Conservation (phyloP, 2,888 invertebrate genomes). For the Dione juno region DNA sequence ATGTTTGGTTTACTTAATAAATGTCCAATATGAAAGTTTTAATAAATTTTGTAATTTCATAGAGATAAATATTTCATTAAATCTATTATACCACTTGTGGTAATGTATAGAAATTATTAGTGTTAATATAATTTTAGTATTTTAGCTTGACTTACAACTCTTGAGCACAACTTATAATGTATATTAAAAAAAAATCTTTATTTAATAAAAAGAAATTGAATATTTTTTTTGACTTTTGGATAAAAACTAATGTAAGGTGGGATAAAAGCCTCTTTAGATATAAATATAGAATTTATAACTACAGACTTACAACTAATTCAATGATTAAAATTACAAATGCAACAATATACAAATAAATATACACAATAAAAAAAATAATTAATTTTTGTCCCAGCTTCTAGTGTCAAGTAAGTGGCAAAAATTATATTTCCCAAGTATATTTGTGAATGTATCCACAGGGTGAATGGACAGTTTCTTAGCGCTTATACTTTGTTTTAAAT, state of each 20-base stretch:
- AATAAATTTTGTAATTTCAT: too few species aligned
- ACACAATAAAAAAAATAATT: not conserved
- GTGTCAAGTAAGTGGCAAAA: not conserved
- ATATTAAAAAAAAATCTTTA: not conserved
- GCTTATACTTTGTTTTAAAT: not conserved
- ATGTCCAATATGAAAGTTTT: too few species aligned
- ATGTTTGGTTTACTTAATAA: too few species aligned
- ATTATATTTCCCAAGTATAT: not conserved
- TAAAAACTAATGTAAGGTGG: conserved; percentile 20
- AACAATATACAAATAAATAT: not conserved
- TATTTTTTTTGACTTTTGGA: too few species aligned
- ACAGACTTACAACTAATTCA: conserved; percentile 15
- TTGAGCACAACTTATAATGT: not conserved
- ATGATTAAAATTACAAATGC: not conserved
- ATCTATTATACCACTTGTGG: not conserved
- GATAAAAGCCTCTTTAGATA: conserved; percentile 31
- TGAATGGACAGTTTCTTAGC: not conserved
- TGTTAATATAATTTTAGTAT: not conserved
- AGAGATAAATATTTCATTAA: not conserved
- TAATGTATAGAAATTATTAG: not conserved
- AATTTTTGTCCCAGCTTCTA: not conserved
- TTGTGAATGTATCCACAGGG: not conserved
- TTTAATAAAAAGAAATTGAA: not conserved
- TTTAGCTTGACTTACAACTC: not conserved
- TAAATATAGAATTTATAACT: conserved; percentile 6